Base-by-base conservation (phyloP, 1,140 invertebrate species). In the Bombus sylvicola region DNA sequence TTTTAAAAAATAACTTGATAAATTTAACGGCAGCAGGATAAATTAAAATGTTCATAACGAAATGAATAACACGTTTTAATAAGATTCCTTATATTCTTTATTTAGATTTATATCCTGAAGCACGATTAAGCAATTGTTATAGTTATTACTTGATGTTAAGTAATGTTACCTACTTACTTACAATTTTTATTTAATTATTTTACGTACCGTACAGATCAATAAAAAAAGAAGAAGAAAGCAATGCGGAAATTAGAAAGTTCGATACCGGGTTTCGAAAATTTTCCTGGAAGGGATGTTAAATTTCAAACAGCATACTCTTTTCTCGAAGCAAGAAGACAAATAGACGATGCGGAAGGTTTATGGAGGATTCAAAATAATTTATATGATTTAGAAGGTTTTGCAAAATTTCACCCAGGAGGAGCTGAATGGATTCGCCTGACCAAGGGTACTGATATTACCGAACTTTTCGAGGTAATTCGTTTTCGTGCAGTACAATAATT, bases 291-390 rank as follows among this genome's bases (percentile, higher is more conserved):
- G 2, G 75, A 94, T 9, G n/a, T 75, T 12, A 43, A 22, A 13
- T 18, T 92, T 3, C 92, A 91, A 77, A 93, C 91, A 10, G 69
- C 85, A 0, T 86, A 87, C 68, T 69, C 69, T 25, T 95, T 92
- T 83, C 88, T 98, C 25, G 94, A 95, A 59, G 96, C 96, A 4
- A 97, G 97, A 92, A 95, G 95, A 69, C 89, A 94, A 53, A 96
- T 97, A 87, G 97, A 98, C 91, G 96, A 96, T 25, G 97, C 97
- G 0, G 97, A 97, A 92, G 96, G 96, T 13, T 94, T 98, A 1
- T 98, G 98, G 98, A 95, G 98, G 81, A 96, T 98, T 28, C 96
- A 97, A 87, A 96, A 98, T 93, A 95, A 95, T 66, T 95, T 98
- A 1, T 98, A 98, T 92, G 97, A 98, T 93, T 95, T 98, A 28